These are phyloP conservation scores for Porphyrio hochstetteri DNA, from an alignment of 2,113 vertebrate species.

Conservation along the genomic window DNA sequence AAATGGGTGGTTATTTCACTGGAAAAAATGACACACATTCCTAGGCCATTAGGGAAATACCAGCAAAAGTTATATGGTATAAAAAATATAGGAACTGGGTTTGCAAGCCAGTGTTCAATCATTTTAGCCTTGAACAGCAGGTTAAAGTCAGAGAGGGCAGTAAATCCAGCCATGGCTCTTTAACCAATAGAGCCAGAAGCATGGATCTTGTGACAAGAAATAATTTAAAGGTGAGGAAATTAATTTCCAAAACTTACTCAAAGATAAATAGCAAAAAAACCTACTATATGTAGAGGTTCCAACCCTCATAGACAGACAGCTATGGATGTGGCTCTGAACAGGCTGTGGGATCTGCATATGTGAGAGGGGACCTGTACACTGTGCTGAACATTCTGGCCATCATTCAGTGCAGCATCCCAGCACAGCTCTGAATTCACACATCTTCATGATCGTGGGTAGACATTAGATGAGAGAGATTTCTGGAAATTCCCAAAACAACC, in stretches of 20 bases:
- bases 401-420: neutral
- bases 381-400: neutral
- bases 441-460: neutral
- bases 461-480: neutral
- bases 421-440: neutral
- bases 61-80: slow-evolving; percentile 28
- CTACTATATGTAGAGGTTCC: neutral
- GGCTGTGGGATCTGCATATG: neutral
- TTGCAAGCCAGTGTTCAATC: slow-evolving; percentile 65
- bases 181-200: slow-evolving; percentile 28
- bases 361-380: neutral
- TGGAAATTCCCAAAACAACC: neutral
- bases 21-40: slow-evolving; percentile 28
- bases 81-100: slow-evolving; percentile 47
- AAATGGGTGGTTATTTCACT: slow-evolving; percentile 50
- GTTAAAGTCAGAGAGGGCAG: slow-evolving; percentile 47
- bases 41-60: slow-evolving; percentile 60
- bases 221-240: slow-evolving; percentile 38
- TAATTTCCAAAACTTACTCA: slow-evolving; percentile 14
- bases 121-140: slow-evolving; percentile 66
- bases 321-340: neutral
- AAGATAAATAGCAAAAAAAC: neutral
- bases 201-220: slow-evolving; percentile 47
- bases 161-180: slow-evolving; percentile 62
- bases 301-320: neutral